A percentile compares a stretch with the other conserved stretches of the same genome.
phyloP scores from a whole-genome alignment of 2,113 vertebrate species.

The Sapajus apella region DNA sequence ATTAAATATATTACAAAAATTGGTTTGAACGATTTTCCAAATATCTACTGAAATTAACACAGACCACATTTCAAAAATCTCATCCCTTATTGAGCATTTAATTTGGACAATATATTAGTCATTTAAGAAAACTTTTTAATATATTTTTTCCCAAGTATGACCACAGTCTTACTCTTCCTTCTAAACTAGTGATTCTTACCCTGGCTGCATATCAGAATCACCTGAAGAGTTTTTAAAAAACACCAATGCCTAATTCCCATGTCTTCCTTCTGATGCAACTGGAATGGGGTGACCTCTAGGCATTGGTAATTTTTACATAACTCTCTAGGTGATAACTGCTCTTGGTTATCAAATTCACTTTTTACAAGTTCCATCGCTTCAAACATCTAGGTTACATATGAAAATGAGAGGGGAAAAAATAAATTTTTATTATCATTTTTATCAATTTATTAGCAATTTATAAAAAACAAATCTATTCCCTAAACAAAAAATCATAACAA shows the following conservation, averaged over 20 bases:
- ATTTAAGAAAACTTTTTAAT: not conserved
- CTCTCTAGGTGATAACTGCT: not conserved
- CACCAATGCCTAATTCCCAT: not conserved
- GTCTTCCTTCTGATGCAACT: not conserved
- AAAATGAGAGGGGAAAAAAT: not conserved
- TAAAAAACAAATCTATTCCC: not conserved
- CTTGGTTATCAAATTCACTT: slow-evolving; percentile 27
- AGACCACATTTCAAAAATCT: not conserved
- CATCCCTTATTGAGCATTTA: not conserved
- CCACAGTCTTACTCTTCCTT: not conserved
- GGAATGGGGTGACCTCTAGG: not conserved
- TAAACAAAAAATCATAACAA: slow-evolving; percentile 27
- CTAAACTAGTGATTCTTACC: not conserved
- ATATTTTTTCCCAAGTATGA: not conserved
- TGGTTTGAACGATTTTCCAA: slow-evolving; percentile 32
- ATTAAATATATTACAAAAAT: slow-evolving; percentile 38
- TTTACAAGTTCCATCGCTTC: not conserved
- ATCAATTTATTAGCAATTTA: not conserved
- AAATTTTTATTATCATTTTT: not conserved
- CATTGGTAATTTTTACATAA: not conserved
- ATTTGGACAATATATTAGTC: slow-evolving; percentile 10
- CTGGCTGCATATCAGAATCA: not conserved
- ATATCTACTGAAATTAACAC: slow-evolving; percentile 9
- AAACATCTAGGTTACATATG: slow-evolving; percentile 30
- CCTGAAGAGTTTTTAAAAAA: not conserved